These are phyloP conservation scores for Toxotes chatareus DNA, from an alignment of 2,113 vertebrate genomes.

Conservation along the genomic window DNA sequence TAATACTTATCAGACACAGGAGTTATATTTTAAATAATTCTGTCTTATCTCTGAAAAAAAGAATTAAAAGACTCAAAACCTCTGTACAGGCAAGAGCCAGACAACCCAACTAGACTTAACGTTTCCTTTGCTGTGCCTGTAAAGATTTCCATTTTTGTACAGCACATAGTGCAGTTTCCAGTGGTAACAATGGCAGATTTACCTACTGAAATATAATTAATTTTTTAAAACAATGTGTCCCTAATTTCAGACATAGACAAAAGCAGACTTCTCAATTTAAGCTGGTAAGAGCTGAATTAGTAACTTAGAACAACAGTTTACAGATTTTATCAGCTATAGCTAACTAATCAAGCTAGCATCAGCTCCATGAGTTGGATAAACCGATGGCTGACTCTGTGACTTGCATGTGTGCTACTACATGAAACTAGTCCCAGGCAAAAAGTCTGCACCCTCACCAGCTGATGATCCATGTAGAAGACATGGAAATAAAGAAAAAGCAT, in stretches of 20 bases:
- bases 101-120: slow-evolving; percentile 19
- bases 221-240: background rate
- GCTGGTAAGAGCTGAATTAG: too few species aligned
- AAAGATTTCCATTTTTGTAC: background rate
- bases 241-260: background rate
- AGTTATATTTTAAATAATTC: background rate
- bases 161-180: background rate
- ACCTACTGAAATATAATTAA: background rate
- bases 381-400: background rate
- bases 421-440: background rate
- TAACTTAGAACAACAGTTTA: too few species aligned
- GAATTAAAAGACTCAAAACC: slow-evolving; percentile 14
- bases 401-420: background rate
- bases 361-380: background rate
- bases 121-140: background rate
- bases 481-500: background rate
- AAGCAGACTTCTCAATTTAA: too few species aligned
- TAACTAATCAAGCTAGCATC: background rate
- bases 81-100: background rate
- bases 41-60: slow-evolving; percentile 8
- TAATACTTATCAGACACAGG: slow-evolving; percentile 8
- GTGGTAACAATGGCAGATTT: background rate
- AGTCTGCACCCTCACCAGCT: background rate
- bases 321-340: background rate
- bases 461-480: background rate